These are phyloP conservation scores for Cardiocondyla obscurior DNA, from an alignment of 1,140 invertebrate species.

Conservation along the genomic window DNA sequence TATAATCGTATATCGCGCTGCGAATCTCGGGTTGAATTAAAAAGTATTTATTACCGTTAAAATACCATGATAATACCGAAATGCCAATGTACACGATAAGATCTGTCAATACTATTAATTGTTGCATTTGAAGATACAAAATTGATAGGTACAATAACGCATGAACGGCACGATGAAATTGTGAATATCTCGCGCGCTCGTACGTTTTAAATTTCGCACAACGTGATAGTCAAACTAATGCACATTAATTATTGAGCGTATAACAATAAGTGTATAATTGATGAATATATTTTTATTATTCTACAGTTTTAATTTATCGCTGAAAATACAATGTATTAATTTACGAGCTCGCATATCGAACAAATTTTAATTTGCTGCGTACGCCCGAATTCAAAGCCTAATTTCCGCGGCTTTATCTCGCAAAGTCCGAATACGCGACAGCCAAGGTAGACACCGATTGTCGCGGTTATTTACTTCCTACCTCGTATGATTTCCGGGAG, in stretches of 20 bases:
- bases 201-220: neutral
- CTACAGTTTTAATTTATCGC: neutral
- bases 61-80: conserved; percentile 9
- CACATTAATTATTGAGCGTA: neutral
- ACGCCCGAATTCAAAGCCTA: neutral
- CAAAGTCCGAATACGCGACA: neutral
- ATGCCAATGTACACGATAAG: neutral
- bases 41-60: neutral
- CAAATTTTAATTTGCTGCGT: neutral
- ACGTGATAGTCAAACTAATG: too few species aligned
- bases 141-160: conserved; percentile 1
- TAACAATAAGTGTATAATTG: neutral
- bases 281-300: conserved; percentile 6
- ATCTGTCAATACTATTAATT: neutral
- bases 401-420: neutral
- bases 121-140: neutral
- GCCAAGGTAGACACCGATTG: neutral
- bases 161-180: neutral
- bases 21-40: neutral
- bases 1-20: neutral
- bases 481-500: neutral
- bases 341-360: neutral
- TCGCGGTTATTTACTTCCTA: neutral
- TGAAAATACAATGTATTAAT: neutral
- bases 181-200: neutral